Base-by-base conservation (phyloP, 2,888 invertebrate species). In the Melitaea athalia region DNA sequence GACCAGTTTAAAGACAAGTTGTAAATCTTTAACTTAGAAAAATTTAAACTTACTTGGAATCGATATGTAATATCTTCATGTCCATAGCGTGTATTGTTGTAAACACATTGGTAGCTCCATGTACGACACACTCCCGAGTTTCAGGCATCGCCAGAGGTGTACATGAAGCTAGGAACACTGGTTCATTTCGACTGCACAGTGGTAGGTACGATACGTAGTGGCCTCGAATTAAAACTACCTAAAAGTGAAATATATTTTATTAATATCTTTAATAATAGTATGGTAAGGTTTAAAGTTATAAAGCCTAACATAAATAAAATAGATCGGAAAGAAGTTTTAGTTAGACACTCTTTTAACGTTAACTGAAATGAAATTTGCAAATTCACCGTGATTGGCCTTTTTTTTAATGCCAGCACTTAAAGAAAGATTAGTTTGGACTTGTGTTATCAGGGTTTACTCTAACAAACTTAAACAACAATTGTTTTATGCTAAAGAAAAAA, bases 71-170 rank as follows among this genome's bases (percentile, higher is more conserved):
- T 91, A 98, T 98, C 92, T 98, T 97, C 98, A 99, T 99, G 92
- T 99, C 99, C 96, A 99, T 97, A 74, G 97, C 96, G 87, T 99
- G 99, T 78, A 99, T 97, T 69, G 98, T 97, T 81, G 98, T 98
- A 93, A 99, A 99, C 74, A 99, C 97, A 92, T 98, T 98, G 80
- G 99, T 99, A 86, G 98, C 99, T 79, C 99, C 99, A 91, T 98
- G 98, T 74, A 98, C 97, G 76, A 98, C 97, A 93, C 97, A 97
- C 91, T 97, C 97, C 75, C 99, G 95, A 67, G 98, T 98, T 93
- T 99, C 99, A 1, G 99, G 99, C 95, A 99, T 98, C 78, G 99
- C 98, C 65, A 99, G 96, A 57, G 99, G 99, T 64, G 98, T 98
- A 92, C 99, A 99, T 77, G 97, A 96, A 69, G 98, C 99, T 84